A percentile compares a stretch with the other conserved stretches of the same genome.
phyloP scores from a whole-genome alignment of 1,140 invertebrate genomes.

The Rhopalosiphum maidis region DNA sequence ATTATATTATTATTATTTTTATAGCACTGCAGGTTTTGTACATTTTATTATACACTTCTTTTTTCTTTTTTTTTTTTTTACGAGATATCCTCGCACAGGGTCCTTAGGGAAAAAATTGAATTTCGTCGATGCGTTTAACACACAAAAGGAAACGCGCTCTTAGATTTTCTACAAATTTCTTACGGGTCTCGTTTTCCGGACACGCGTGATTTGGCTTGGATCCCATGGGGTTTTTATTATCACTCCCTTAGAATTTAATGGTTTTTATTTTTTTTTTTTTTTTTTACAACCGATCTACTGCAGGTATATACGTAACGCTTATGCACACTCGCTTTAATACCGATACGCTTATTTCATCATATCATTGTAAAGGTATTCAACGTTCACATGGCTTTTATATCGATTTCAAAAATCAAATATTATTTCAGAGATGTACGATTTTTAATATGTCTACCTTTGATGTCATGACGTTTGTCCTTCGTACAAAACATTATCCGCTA shows the following conservation, averaged over 20 bases:
- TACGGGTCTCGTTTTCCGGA: conserved; percentile 30
- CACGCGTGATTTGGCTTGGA: conserved; percentile 38
- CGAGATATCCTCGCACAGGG: background rate
- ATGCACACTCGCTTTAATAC: background rate
- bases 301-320: conserved; percentile 23
- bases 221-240: conserved; percentile 34
- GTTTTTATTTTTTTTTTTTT: background rate
- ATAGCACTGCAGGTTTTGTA: background rate
- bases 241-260: conserved; percentile 6
- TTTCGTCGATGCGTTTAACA: conserved; percentile 11
- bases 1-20: conserved; percentile 23
- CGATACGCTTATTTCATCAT: conserved; percentile 21
- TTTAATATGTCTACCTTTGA: background rate
- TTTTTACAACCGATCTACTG: background rate
- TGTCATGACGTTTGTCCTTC: background rate
- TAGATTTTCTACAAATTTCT: conserved; percentile 20
- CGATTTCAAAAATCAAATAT: background rate
- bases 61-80: conserved; percentile 11
- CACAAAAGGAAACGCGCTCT: conserved; percentile 14
- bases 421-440: background rate
- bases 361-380: background rate
- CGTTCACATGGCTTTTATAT: background rate
- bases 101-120: conserved; percentile 1
- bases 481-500: background rate
- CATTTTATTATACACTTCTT: background rate